Evolutionary conservation across 2,888 invertebrate genomes (phyloP).

Genomic region (Sinohyriopsis cumingii): DNA sequence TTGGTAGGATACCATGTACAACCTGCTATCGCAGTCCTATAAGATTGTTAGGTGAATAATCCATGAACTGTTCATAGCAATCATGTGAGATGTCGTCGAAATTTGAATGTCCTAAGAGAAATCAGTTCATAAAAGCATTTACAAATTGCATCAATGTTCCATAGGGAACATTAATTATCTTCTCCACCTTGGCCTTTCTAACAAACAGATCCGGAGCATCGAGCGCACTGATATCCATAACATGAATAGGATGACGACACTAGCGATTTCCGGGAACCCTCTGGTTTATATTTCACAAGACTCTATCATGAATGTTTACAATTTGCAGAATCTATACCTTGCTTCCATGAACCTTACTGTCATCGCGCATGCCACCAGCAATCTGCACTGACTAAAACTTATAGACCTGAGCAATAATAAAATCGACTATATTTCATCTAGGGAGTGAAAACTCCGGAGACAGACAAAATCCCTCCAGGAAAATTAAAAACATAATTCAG

Average conservation of each 20-base stretch:
- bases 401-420: slow-evolving; percentile 25
- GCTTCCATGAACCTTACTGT: slow-evolving; percentile 29
- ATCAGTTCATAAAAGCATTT: no score
- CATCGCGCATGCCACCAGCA: slow-evolving; percentile 30
- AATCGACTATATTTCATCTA: slow-evolving; percentile 18
- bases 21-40: no score
- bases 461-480: no score
- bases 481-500: no score
- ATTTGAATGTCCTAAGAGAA: no score
- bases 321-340: slow-evolving; percentile 22
- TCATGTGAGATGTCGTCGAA: no score
- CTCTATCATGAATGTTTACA: slow-evolving; percentile 26
- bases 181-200: slow-evolving; percentile 29
- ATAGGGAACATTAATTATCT: slow-evolving; percentile 37
- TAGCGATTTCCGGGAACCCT: slow-evolving; percentile 35
- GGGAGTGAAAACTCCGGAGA: no score
- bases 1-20: no score
- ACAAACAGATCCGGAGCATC: slow-evolving; percentile 42
- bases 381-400: slow-evolving; percentile 16
- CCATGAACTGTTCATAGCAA: no score
- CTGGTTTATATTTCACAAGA: slow-evolving; percentile 43
- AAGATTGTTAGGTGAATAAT: no score
- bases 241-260: slow-evolving; percentile 16
- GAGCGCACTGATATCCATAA: slow-evolving; percentile 41
- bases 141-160: no score